A percentile compares a stretch with the other conserved stretches of the same genome.
Conservation (phyloP, 2,113 vertebrate species). For the Pipa parva region DNA sequence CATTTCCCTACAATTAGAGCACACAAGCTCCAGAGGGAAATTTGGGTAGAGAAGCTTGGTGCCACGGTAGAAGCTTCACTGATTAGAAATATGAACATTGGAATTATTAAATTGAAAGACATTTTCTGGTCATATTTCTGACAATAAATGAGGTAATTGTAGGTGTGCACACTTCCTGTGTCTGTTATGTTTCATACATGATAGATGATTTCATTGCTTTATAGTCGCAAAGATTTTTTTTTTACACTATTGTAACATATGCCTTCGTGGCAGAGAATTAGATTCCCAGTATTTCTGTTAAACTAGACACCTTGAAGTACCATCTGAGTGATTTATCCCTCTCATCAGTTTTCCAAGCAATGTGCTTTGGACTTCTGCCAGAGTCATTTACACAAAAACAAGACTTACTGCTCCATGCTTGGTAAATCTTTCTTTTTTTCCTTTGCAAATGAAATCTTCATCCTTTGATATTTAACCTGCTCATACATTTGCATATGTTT, state of each 20-base stretch:
- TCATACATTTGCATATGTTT: slow-evolving; percentile 24
- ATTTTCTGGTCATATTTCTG: no score
- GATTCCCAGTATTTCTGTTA: slow-evolving; percentile 1
- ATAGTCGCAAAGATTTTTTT: slow-evolving; percentile 11
- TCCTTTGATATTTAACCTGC: slow-evolving; percentile 36
- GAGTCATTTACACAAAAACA: slow-evolving; percentile 35
- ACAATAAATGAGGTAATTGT: no score
- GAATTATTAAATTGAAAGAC: no score
- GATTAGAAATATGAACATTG: no score
- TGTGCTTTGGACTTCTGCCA: slow-evolving; percentile 36
- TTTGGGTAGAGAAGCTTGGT: no score
- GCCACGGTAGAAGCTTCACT: no score
- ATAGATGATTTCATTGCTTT: slow-evolving; percentile 25
- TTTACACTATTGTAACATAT: background rate
- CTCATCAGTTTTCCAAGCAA: slow-evolving; percentile 31
- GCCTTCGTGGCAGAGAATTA: background rate
- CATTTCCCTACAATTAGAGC: no score
- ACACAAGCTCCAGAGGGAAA: no score
- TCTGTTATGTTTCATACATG: slow-evolving; percentile 10
- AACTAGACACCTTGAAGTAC: slow-evolving; percentile 40
- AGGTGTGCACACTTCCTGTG: slow-evolving; percentile 12
- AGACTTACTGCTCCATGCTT: slow-evolving; percentile 10
- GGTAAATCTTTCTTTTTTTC: slow-evolving; percentile 44
- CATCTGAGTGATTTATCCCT: slow-evolving; percentile 32
- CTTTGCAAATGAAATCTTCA: slow-evolving; percentile 32